These are phyloP conservation scores for Paralichthys olivaceus DNA, from an alignment of 2,113 vertebrate genomes.

Conservation along the genomic window DNA sequence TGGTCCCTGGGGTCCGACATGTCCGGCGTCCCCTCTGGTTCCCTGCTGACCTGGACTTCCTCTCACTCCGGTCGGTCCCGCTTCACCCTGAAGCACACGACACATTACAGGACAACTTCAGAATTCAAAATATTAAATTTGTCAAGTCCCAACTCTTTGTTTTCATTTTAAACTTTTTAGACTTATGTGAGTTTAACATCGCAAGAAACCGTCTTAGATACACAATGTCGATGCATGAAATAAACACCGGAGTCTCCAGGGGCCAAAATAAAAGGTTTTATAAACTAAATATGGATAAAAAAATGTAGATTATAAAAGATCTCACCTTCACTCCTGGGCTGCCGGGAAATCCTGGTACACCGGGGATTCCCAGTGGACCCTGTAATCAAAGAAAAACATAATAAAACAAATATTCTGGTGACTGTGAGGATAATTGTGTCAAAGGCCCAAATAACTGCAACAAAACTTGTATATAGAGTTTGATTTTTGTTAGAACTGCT, in stretches of 20 bases:
- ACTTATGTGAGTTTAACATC: too few species aligned
- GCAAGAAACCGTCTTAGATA: too few species aligned
- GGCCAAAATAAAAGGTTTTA: neutral
- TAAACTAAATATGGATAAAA: too few species aligned
- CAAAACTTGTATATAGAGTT: too few species aligned
- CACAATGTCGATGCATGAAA: neutral
- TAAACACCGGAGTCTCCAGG: neutral
- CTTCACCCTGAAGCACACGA: conserved; percentile 86
- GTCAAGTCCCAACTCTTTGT: too few species aligned
- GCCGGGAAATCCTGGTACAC: conserved; percentile 93
- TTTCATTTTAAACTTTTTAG: too few species aligned
- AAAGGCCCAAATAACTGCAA: too few species aligned
- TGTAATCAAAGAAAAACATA: conserved; percentile 53
- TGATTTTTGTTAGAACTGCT: too few species aligned
- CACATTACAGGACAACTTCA: neutral
- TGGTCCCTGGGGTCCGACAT: conserved; percentile 84
- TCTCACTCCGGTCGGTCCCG: conserved; percentile 92
- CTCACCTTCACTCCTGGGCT: conserved; percentile 92
- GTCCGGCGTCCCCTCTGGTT: conserved; percentile 90
- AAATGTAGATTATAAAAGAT: neutral
- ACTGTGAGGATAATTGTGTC: too few species aligned
- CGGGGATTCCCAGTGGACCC: conserved; percentile 92
- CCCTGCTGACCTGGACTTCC: conserved; percentile 93
- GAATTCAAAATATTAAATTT: neutral
- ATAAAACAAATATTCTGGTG: neutral